Evolutionary conservation across 2,113 vertebrate species (phyloP).

Genomic region (Elephantulus edwardii): DNA sequence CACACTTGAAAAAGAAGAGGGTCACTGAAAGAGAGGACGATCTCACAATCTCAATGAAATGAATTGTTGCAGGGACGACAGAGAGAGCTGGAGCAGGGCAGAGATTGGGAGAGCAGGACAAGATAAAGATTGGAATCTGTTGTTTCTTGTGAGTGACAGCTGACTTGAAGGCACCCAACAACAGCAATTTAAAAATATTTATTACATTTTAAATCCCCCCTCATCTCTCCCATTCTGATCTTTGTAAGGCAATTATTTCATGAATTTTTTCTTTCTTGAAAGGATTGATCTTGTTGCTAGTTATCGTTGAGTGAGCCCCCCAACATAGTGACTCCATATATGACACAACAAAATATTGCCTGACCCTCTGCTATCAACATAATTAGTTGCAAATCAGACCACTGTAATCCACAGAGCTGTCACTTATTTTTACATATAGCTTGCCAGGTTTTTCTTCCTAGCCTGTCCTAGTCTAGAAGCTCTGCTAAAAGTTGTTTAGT

Average conservation of each 20-base stretch:
- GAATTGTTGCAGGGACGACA: no score
- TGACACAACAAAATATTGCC: neutral
- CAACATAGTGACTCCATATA: neutral
- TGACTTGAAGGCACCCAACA: no score
- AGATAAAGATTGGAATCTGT: no score
- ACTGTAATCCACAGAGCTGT: neutral
- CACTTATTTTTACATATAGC: neutral
- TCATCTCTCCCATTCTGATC: neutral
- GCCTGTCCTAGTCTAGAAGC: neutral
- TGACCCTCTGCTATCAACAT: neutral
- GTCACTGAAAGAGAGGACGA: no score
- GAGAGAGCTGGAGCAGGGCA: no score
- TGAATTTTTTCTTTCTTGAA: neutral
- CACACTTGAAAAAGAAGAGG: no score
- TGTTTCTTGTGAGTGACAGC: no score
- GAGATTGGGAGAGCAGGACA: no score
- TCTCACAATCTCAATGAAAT: no score
- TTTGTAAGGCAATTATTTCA: neutral
- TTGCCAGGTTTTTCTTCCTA: neutral
- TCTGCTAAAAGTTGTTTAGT: neutral
- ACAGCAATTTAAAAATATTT: neutral
- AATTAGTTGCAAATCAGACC: neutral
- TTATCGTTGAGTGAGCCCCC: neutral
- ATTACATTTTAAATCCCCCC: neutral
- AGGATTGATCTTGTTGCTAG: neutral